These are phyloP conservation scores for Rattus norvegicus DNA, from an alignment of 2,113 vertebrate genomes.

Conservation along the genomic window GRCr8 NC_086027.1:115930501-115931000, in stretches of 20 bases:
- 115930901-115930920: neutral
- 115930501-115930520: neutral
- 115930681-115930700: fast-evolving
- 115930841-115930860: neutral
- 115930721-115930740: neutral
- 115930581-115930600: fast-evolving
- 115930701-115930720: neutral
- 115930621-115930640: fast-evolving
- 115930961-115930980: neutral
- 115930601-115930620: fast-evolving
- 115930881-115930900: neutral
- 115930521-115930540: neutral
- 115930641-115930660: fast-evolving
- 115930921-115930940: neutral
- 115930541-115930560: neutral
- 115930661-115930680: fast-evolving
- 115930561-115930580: fast-evolving
- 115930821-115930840: neutral
- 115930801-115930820: fast-evolving
- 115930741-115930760: too few species aligned
- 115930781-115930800: neutral
- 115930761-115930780: neutral
- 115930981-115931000: neutral
- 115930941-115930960: neutral
- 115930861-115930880: neutral